phyloP scores from a whole-genome alignment of 2,888 invertebrate species.

The Auanema sp. region DNA sequence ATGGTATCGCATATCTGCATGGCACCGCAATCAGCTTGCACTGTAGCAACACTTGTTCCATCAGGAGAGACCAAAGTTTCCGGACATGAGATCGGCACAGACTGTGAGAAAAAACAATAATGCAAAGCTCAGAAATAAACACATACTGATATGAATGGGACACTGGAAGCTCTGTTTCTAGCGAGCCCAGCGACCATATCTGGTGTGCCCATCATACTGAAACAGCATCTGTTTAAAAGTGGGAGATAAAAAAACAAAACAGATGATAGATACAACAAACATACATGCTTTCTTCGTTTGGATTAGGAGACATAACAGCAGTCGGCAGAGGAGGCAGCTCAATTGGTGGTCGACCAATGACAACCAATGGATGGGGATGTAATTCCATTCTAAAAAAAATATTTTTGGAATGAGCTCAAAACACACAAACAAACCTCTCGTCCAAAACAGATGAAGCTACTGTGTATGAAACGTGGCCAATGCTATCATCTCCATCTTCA shows the following conservation, averaged over 20 bases:
- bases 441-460: conserved; percentile 34
- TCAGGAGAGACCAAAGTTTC: conserved; percentile 10
- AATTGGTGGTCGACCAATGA: conserved; percentile 23
- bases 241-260: background rate
- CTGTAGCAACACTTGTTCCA: conserved; percentile 32
- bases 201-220: background rate
- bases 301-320: conserved; percentile 22
- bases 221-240: background rate
- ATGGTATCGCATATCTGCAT: conserved; percentile 48
- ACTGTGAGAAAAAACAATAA: background rate
- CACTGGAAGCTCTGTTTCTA: background rate
- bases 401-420: background rate
- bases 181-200: background rate
- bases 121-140: background rate
- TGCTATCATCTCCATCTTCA: conserved; percentile 37
- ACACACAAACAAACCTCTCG: conserved; percentile 15
- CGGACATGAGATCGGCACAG: conserved; percentile 15
- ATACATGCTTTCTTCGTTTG: conserved; percentile 40
- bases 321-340: conserved; percentile 53
- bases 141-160: background rate
- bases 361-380: conserved; percentile 24
- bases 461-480: conserved; percentile 60
- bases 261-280: background rate
- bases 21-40: conserved; percentile 50
- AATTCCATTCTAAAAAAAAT: conserved; percentile 11